Evolutionary conservation across 1,140 invertebrate species (phyloP).

Genomic region (Agrilus planipennis): DNA sequence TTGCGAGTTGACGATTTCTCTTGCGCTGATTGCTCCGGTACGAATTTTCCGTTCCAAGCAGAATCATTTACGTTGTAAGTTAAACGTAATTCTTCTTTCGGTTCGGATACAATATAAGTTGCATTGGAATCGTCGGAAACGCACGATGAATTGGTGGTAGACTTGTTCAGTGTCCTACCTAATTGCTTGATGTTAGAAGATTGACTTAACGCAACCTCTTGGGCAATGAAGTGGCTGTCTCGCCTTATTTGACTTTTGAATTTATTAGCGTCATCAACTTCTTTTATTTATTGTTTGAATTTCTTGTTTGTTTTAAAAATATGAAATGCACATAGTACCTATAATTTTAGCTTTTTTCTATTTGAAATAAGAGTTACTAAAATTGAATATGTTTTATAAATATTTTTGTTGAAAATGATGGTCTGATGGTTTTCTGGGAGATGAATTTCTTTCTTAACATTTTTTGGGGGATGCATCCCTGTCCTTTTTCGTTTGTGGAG

Average conservation of each 20-base stretch:
- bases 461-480: neutral
- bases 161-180: conserved; percentile 26
- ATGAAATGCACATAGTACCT: no score
- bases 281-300: no score
- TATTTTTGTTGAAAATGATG: no score
- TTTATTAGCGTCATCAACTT: no score
- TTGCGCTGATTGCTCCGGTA: conserved; percentile 31
- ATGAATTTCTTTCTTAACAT: conserved; percentile 1
- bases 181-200: conserved; percentile 25
- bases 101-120: conserved; percentile 32
- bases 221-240: conserved; percentile 26
- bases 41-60: conserved; percentile 40
- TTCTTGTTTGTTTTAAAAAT: no score
- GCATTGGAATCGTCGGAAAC: conserved; percentile 7
- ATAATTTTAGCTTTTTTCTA: no score
- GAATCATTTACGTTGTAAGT: conserved; percentile 35
- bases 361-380: no score
- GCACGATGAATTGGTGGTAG: conserved; percentile 23
- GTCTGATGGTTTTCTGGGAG: neutral
- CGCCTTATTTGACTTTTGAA: no score
- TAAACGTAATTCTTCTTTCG: conserved; percentile 26
- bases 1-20: conserved; percentile 17
- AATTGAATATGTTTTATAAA: no score
- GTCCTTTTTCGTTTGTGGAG: conserved; percentile 9
- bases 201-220: conserved; percentile 15